A percentile compares a stretch with the other conserved stretches of the same genome.
Conservation (phyloP, 2,888 invertebrate genomes). For the Girardia tigrina region DNA sequence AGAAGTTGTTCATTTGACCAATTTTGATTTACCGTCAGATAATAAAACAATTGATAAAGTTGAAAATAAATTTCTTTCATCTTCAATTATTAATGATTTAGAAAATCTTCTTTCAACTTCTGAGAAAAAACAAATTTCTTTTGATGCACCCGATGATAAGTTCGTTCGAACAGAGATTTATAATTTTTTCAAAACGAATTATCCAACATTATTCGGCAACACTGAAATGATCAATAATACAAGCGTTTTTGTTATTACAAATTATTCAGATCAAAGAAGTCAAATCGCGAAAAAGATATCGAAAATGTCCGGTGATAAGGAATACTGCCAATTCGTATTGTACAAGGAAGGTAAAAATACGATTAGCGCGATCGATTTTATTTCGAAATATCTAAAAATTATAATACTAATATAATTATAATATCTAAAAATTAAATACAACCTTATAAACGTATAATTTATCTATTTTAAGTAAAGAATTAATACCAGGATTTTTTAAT, state of each 20-base stretch:
- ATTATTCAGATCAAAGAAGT: constrained; percentile 7
- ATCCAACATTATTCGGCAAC: neutral
- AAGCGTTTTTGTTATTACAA: neutral
- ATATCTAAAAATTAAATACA: too few species aligned
- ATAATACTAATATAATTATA: too few species aligned
- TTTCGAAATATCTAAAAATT: neutral
- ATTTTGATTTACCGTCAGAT: neutral
- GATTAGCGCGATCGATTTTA: neutral
- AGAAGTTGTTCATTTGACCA: neutral
- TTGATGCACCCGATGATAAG: neutral
- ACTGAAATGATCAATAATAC: neutral
- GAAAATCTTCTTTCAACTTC: neutral
- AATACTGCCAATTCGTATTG: constrained; percentile 34
- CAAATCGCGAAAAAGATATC: constrained; percentile 10
- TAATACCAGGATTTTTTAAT: too few species aligned
- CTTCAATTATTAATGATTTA: neutral
- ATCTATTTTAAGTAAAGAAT: too few species aligned
- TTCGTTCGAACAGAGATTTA: neutral
- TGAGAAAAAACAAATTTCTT: neutral
- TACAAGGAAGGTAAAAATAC: constrained; percentile 34
- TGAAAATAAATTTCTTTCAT: neutral
- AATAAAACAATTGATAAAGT: neutral
- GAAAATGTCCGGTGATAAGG: neutral
- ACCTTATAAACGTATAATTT: too few species aligned
- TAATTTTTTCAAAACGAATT: neutral